A percentile compares a stretch with the other conserved stretches of the same genome.
Conservation (phyloP, 2,888 invertebrate genomes). For the Seira ritae region DNA sequence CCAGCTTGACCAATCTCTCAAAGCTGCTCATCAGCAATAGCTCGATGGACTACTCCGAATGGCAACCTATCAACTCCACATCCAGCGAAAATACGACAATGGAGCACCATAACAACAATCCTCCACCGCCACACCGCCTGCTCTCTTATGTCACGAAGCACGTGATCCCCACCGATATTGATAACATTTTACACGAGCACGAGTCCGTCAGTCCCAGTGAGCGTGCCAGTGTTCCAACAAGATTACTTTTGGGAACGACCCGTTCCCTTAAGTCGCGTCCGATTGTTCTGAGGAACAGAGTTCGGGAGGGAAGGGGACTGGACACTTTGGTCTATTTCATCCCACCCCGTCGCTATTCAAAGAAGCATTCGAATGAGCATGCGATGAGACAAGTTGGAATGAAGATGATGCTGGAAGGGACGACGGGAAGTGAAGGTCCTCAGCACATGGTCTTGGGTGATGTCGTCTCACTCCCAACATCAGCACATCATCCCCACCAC, state of each 20-base stretch:
- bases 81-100: not conserved
- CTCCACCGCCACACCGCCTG: not conserved
- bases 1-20: not conserved
- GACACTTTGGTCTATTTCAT: not conserved
- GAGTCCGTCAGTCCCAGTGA: constrained; percentile 8
- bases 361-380: constrained; percentile 14
- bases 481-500: not conserved
- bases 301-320: constrained; percentile 28
- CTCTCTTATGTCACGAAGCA: constrained; percentile 41
- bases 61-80: constrained; percentile 25
- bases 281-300: constrained; percentile 38
- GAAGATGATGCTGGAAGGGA: constrained; percentile 33
- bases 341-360: not conserved
- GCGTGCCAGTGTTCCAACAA: not conserved
- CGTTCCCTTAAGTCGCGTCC: constrained; percentile 34
- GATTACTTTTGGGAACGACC: constrained; percentile 44
- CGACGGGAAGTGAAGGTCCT: not conserved
- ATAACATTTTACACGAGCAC: constrained; percentile 37
- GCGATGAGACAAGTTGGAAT: constrained; percentile 41
- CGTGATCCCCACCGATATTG: constrained; percentile 37
- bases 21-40: constrained; percentile 13
- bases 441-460: not conserved
- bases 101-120: not conserved
- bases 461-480: not conserved
- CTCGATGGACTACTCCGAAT: constrained; percentile 36